Conservation (phyloP, 2,888 invertebrate species). For the Ferrisia virgata region DNA sequence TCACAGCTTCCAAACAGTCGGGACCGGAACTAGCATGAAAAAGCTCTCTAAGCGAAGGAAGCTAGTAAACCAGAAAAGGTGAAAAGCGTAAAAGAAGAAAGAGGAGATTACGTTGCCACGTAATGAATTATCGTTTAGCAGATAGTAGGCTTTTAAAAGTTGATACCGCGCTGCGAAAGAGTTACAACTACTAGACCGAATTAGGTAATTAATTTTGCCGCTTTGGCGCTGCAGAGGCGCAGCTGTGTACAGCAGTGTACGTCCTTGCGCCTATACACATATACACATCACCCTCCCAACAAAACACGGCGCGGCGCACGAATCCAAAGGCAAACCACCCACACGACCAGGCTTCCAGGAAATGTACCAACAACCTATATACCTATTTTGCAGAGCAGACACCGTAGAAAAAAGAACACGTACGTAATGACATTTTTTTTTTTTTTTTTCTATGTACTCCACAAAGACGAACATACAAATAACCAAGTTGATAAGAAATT, state of each 20-base stretch:
- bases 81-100: not conserved
- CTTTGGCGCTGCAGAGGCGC: not conserved
- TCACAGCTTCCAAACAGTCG: too few species aligned
- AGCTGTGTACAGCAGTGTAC: not conserved
- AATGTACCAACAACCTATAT: too few species aligned
- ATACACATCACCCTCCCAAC: too few species aligned
- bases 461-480: not conserved
- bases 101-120: not conserved
- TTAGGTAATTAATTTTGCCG: slow-evolving; percentile 25
- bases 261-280: too few species aligned
- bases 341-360: not conserved
- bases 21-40: too few species aligned
- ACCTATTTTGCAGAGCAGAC: too few species aligned
- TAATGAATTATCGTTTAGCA: slow-evolving; percentile 12
- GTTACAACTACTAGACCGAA: slow-evolving; percentile 12
- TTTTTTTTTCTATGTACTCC: not conserved
- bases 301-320: not conserved
- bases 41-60: not conserved
- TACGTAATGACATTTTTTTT: not conserved
- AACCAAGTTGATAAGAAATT: not conserved
- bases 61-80: not conserved
- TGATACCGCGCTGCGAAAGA: not conserved
- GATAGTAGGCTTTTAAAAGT: slow-evolving; percentile 24
- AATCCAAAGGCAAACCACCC: not conserved
- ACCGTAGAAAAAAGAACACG: not conserved